Base-by-base conservation (phyloP, 2,113 vertebrate genomes). In the Todiramphus chloris region DNA sequence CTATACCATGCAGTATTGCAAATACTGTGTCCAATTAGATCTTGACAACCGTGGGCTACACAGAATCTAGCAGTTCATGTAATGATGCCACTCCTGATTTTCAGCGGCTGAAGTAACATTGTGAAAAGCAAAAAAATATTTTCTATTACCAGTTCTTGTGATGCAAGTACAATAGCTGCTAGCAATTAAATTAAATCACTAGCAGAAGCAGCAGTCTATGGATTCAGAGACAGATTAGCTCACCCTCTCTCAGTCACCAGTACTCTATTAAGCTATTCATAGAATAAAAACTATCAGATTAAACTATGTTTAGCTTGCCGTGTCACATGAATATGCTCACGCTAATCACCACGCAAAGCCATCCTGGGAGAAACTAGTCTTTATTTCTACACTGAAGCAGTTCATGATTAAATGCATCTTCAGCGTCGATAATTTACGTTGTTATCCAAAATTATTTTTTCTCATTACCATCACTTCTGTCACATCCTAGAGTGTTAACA, bases 261-360 rank as follows among this genome's bases (percentile, higher is more conserved):
- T 16, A 78, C 64, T 94, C 76, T 68, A 87, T 89, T 90, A 95
- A 93, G 80, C 80, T 93, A 87, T 58, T 92, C 83, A 91, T 20
- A 84, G 69, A 90, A 94, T 89, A 93, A 88, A 95, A 95, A 87
- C 83, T 90, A 90, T 48, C 89, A 92, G 80, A 95, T 93, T 94
- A 95, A 94, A 92, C 83, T 75, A 93, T 4, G 0, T 89, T 94
- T 87, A 89, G 88, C 77, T 92, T 89, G 53, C 86, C 2, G 0
- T 84, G 73, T 78, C 95, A 93, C 83, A 84, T 64, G 91, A 95
- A 92, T 58, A 90, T 69, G 73, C 62, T 90, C 53, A 44, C 18
- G 7, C 83, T 94, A 90, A 97, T 92, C 89, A 89, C 58, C 53
- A 69, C 80, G 72, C 39, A 72, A 92, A 90, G 86, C 41, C 80